Base-by-base conservation (phyloP, 2,888 invertebrate species). In the Drosophila ochracea region DNA sequence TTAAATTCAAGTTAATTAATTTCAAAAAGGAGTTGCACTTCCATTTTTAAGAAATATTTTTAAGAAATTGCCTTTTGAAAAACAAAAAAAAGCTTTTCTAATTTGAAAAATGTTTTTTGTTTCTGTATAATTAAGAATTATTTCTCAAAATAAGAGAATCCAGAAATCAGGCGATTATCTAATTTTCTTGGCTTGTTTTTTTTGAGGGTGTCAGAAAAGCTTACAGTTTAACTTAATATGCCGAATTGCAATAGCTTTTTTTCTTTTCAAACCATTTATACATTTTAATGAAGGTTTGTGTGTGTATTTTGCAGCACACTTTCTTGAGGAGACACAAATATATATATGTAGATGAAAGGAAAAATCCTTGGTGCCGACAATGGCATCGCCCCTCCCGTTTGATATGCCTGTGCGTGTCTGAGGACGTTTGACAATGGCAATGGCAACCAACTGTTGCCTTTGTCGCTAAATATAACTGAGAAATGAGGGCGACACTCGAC, bases 361-460 rank as follows among this genome's bases (percentile, higher is more conserved):
- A 39, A 47, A 33, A 58, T 69, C 74, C 79, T 79, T 74, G 79
- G 65, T 13, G 28, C 47, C 43, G 10, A 47, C 62, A 55, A 59
- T 47, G 47, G 25, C 47, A 25, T 47, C 25, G 47, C 25, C 47
- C 47, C 47, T 4, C 13, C 43, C 7, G 1, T 2, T 2, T 7
- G 21, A 16, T 25, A 0, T 21, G 21, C 21, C 2, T 52, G 67
- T 76, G 76, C 76, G 80, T 78, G 78, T 67, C 78, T 59, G 41
- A n/a, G 47, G 47, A 58, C 60, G 53, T 28, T 28, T 54, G 70
- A 10, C 43, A 80, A 54, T 61, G 61, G 30, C 61, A 69, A 53
- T 59, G 70, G 19, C 43, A 80, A 78, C 80, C 78, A 78, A 78
- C 80, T 78, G 78, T 78, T 78, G 80, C 78, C 73, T 68, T 43